Evolutionary conservation across 2,113 vertebrate species (phyloP).

Genomic region (mouse (Mus musculus)): GRCm39 chr4:101860001-101860500

Average conservation of each 20-base stretch:
- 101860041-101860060: background rate
- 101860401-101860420: background rate
- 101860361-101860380: background rate
- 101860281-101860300: background rate
- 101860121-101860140: background rate
- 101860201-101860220: background rate
- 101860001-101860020: background rate
- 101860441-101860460: background rate
- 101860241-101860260: background rate
- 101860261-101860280: background rate
- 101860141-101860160: background rate
- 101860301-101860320: background rate
- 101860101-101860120: background rate
- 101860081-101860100: background rate
- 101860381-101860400: too few species aligned
- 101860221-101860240: background rate
- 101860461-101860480: background rate
- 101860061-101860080: background rate
- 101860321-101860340: background rate
- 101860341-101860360: background rate
- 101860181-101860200: background rate
- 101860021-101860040: background rate
- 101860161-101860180: background rate
- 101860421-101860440: background rate
- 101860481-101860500: background rate